Evolutionary conservation across 2,113 vertebrate genomes (phyloP), one percentile per base, ranked within the genome.

Genomic region (Pangasianodon hypophthalmus): DNA sequence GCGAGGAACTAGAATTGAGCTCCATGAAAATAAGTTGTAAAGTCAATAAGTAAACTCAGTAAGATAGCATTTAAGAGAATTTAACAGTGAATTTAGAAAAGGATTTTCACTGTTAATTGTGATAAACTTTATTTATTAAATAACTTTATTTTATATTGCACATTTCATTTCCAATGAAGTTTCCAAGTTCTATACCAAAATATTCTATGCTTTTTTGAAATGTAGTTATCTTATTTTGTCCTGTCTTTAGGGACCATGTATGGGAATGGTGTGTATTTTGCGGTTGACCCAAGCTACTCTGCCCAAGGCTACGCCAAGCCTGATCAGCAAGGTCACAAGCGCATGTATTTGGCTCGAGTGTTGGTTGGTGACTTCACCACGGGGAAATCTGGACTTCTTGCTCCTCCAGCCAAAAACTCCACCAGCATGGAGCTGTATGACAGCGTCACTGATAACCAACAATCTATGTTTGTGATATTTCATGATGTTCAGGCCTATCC

Each of bases 241-340:
- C 37, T 87, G 37, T 82, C 41, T 75, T 6, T 87, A 96, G 96
- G 93, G 37, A n/a, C 29, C 0, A 91, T 14, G 91, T 84, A 5
- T 6, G 97, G 97, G 3, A 97, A 97, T 0, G 97, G 97, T 1
- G 93, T 95, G 0, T 97, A 98, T 95, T 98, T 97, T 73, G 96
- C 96, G 11, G 94, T 95, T 37, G 11, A 95, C 0, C 95, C 97
- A 0, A 3, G 0, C 0, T 97, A 97, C 92, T 97, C 97, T 3
- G 95, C 96, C 8, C 0, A 0, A 0, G n/a, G 93, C 19, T 97
- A 97, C n/a, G 95, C 97, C 4, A 84, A 1, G 41, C 91, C 95
- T 0, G 96, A 97, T 69, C 0, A 0, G 0, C 0, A 1, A 0
- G 92, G 95, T 29, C 94, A 62, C 82, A 97, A 95, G 90, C 93